Evolutionary conservation across 2,113 vertebrate genomes (phyloP).

Genomic region (Pseudorhombus dupliciocellatus): DNA sequence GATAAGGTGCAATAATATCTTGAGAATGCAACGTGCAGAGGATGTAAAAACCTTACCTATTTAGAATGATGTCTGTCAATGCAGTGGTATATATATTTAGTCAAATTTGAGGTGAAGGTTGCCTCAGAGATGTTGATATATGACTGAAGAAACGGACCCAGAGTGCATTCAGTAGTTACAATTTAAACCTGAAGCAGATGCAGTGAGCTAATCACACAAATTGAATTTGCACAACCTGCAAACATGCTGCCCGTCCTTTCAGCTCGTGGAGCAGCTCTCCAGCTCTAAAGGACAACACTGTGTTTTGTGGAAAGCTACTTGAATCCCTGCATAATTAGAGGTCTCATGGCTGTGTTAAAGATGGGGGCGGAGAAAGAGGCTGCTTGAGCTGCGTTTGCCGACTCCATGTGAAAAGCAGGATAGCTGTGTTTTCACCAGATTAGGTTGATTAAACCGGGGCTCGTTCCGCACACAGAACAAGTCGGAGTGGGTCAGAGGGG

Average conservation of each 20-base stretch:
- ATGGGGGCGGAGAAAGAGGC: slow-evolving; percentile 75
- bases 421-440: slow-evolving; percentile 95
- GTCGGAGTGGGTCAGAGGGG: slow-evolving; percentile 36
- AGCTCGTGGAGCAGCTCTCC: slow-evolving; percentile 88
- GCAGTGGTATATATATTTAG: neutral
- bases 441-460: slow-evolving; percentile 88
- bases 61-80: neutral
- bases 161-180: slow-evolving; percentile 16
- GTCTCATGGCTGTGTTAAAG: slow-evolving; percentile 90
- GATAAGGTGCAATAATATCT: neutral
- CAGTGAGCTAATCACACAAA: slow-evolving; percentile 91
- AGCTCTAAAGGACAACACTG: slow-evolving; percentile 90
- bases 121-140: neutral
- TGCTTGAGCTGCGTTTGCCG: slow-evolving; percentile 84
- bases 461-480: slow-evolving; percentile 17
- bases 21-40: neutral
- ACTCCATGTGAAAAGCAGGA: slow-evolving; percentile 92
- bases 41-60: neutral
- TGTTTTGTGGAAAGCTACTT: slow-evolving; percentile 92
- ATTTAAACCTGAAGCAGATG: slow-evolving; percentile 75
- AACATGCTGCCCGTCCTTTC: slow-evolving; percentile 91
- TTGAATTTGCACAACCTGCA: slow-evolving; percentile 89
- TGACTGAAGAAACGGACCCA: neutral
- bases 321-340: slow-evolving; percentile 95
- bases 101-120: neutral